phyloP scores from a whole-genome alignment of 2,113 vertebrate species.

The Corythaixoides concolor region DNA sequence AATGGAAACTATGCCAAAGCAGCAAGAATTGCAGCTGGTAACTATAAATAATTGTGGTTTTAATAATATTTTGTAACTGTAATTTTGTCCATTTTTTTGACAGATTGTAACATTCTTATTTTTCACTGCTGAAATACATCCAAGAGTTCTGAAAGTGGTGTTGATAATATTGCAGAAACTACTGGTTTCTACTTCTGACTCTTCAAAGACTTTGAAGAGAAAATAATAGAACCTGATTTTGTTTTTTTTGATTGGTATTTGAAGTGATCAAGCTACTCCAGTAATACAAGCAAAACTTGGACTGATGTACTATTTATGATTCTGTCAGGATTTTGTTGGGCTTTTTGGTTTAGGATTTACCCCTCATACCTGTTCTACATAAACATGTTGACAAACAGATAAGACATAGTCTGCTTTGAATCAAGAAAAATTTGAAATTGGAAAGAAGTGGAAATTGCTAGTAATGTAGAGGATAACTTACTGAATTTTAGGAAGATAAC shows the following conservation, averaged over 20 bases:
- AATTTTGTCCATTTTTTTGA: background rate
- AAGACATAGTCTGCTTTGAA: background rate
- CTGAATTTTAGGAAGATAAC: background rate
- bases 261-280: background rate
- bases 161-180: background rate
- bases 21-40: conserved; percentile 93
- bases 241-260: background rate
- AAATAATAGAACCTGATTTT: background rate
- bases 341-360: background rate
- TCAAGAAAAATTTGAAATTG: background rate
- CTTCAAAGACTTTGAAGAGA: background rate
- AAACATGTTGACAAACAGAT: background rate
- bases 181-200: background rate
- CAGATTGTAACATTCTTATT: background rate
- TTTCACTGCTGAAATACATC: background rate
- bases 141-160: background rate
- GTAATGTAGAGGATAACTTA: background rate
- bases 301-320: background rate
- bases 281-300: background rate
- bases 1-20: conserved; percentile 96
- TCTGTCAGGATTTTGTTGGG: background rate
- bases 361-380: background rate
- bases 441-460: background rate
- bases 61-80: background rate
- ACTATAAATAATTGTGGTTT: conserved; percentile 24